Percentiles rank a stretch among this genome's conserved stretches.
Conservation (phyloP, 2,888 invertebrate species). For the Nezara viridula region DNA sequence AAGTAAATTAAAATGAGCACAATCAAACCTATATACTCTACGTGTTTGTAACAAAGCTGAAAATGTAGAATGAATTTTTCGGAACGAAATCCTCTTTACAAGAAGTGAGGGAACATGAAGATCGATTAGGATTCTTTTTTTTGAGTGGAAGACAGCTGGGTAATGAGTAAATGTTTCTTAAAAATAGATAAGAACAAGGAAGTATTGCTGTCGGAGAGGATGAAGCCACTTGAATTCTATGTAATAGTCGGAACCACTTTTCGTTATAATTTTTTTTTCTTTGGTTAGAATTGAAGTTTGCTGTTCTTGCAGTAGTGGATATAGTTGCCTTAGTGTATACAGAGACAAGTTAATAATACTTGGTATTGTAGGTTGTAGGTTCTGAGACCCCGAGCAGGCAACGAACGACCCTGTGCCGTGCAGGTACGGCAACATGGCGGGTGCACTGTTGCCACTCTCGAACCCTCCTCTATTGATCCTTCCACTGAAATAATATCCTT, state of each 20-base stretch:
- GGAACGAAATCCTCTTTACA: too few relatives aligned
- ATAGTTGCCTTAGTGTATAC: not conserved
- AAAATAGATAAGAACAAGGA: not conserved
- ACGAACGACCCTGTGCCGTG: not conserved
- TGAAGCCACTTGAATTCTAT: not conserved
- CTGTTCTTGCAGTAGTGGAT: not conserved
- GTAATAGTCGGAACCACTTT: not conserved
- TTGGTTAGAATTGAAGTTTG: not conserved
- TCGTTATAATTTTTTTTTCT: not conserved
- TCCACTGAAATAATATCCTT: slow-evolving; percentile 12
- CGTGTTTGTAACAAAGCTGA: too few relatives aligned
- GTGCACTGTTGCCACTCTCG: not conserved
- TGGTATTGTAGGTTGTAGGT: not conserved
- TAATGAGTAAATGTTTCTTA: not conserved
- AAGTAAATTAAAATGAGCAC: too few relatives aligned
- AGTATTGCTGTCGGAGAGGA: not conserved
- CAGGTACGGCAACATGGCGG: slow-evolving; percentile 30
- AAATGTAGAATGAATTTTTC: too few relatives aligned
- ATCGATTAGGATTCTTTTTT: not conserved
- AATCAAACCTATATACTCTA: too few relatives aligned
- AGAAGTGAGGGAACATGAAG: too few relatives aligned
- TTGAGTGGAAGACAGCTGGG: not conserved
- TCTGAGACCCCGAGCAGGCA: not conserved
- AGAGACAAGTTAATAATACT: not conserved
- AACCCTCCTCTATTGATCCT: slow-evolving; percentile 14